Percentiles rank a stretch among this genome's conserved stretches.
phyloP scores from a whole-genome alignment of 2,113 vertebrate genomes.

The human region DNA sequence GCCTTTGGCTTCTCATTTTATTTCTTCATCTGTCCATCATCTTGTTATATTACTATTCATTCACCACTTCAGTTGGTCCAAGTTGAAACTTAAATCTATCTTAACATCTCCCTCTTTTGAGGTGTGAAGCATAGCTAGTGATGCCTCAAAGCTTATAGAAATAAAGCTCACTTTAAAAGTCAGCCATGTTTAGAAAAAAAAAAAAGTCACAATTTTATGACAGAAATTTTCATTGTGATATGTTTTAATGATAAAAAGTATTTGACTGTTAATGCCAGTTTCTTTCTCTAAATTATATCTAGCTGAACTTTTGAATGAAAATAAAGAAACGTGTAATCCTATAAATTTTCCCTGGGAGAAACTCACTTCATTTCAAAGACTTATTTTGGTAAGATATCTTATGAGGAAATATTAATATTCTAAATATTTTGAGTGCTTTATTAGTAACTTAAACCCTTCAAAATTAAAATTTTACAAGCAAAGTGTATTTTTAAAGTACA shows the following conservation, averaged over 20 bases:
- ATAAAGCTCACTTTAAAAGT: neutral
- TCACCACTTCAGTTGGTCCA: neutral
- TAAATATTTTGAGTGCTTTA: neutral
- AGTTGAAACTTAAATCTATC: neutral
- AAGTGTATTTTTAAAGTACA: neutral
- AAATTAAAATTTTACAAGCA: neutral
- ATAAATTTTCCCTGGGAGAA: constrained; percentile 82
- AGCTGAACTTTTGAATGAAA: constrained; percentile 16
- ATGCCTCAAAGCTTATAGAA: neutral
- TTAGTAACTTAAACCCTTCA: neutral
- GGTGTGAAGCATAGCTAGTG: neutral
- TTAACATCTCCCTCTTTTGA: too few species aligned
- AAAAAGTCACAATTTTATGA: neutral
- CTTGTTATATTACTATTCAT: neutral
- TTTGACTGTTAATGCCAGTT: neutral
- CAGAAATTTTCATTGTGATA: neutral
- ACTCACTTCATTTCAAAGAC: constrained; percentile 82
- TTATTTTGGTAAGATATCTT: constrained; percentile 81
- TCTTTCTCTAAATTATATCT: constrained; percentile 33
- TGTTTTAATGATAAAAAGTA: neutral
- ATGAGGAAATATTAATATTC: neutral
- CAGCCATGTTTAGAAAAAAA: neutral
- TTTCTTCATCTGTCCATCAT: neutral
- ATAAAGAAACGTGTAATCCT: neutral
- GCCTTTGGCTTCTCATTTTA: neutral